These are phyloP conservation scores for Echinarachnius parma DNA, from an alignment of 53 echinoderm and acorn worm genomes.

Conservation along the genomic window DNA sequence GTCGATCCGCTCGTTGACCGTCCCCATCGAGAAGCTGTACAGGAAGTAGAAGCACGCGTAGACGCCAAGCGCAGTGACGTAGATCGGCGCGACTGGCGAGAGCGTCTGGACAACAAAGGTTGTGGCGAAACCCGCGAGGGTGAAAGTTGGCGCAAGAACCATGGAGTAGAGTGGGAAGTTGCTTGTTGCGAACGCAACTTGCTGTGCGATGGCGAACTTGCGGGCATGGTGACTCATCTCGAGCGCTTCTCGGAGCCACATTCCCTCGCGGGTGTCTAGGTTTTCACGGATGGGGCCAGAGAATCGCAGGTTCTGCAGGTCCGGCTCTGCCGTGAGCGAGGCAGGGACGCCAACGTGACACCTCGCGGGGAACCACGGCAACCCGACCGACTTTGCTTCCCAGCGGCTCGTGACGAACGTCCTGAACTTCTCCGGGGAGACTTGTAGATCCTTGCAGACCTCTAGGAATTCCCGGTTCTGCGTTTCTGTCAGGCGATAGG, in stretches of 20 bases:
- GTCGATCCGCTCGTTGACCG: slow-evolving; percentile 65
- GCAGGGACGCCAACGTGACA: slow-evolving; percentile 78
- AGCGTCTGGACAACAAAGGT: slow-evolving; percentile 49
- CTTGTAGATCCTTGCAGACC: slow-evolving; percentile 54
- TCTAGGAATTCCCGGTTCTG: slow-evolving; percentile 67
- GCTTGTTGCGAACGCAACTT: slow-evolving; percentile 48
- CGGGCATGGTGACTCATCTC: slow-evolving; percentile 59
- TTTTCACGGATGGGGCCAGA: slow-evolving; percentile 51
- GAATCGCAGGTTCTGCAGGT: slow-evolving; percentile 48
- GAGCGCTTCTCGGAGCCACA: slow-evolving; percentile 52
- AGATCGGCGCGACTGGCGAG: slow-evolving; percentile 48
- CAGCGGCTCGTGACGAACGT: slow-evolving; percentile 62
- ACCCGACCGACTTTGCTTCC: slow-evolving; percentile 59
- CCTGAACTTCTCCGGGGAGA: slow-evolving; percentile 42
- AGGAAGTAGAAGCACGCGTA: slow-evolving; percentile 41
- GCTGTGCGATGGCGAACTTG: slow-evolving; percentile 75
- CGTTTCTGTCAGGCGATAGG: slow-evolving; percentile 4
- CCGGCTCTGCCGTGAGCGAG: slow-evolving; percentile 52
- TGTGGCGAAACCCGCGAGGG: slow-evolving; percentile 51
- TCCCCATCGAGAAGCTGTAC: slow-evolving; percentile 65
- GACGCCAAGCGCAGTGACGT: slow-evolving; percentile 36
- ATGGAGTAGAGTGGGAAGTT: slow-evolving; percentile 56
- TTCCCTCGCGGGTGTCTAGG: slow-evolving; percentile 70
- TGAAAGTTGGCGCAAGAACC: slow-evolving; percentile 57
- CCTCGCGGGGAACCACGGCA: slow-evolving; percentile 75